Evolutionary conservation across 2,888 invertebrate species (phyloP), one percentile per base, ranked within the genome.

Genomic region (Melanchra persicariae): DNA sequence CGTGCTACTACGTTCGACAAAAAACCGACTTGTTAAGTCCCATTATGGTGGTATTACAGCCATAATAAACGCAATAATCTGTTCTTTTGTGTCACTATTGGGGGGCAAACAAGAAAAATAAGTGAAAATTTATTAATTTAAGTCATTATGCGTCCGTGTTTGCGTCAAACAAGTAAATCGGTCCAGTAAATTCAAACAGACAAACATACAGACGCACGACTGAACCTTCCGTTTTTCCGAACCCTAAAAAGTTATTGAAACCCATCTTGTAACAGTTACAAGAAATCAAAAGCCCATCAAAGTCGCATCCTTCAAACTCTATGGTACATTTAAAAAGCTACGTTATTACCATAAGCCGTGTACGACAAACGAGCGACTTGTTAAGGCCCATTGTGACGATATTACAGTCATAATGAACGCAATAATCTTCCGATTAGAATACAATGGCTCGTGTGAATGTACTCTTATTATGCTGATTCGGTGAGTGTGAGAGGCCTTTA

Each of bases 371-470:
- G 79, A 80, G 72, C 55, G 43, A 67, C 78, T 85, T 82, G 85
- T 87, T 86, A 87, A 77, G 70, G 67, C 65, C 77, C 79, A 87
- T 88, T 88, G 88, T 88, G 76, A 74, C 63, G 67, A 75, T 70
- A 87, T 87, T 85, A 88, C 80, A 65, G 58, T 62, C 62, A 75
- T 78, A 87, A 85, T 84, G 81, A 83, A 77, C 77, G 77, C 83
- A 85, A 84, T 87, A 82, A 88, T 86, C 82, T 81, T 73, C 74
- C 74, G 78, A 89, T 90, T 88, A 89, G 82, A 88, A 88, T 88
- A 89, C 89, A 89, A 89, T 88, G 77, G 83, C 26, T 59, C 66
- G 77, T 79, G 77, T 85, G 82, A 82, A 79, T 70, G 79, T 61
- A 74, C 81, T 59, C 77, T 77, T 73, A 77, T 69, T 51, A 77